Evolutionary conservation across 1,140 invertebrate species (phyloP).

Genomic region (Eriocheir sinensis): DNA sequence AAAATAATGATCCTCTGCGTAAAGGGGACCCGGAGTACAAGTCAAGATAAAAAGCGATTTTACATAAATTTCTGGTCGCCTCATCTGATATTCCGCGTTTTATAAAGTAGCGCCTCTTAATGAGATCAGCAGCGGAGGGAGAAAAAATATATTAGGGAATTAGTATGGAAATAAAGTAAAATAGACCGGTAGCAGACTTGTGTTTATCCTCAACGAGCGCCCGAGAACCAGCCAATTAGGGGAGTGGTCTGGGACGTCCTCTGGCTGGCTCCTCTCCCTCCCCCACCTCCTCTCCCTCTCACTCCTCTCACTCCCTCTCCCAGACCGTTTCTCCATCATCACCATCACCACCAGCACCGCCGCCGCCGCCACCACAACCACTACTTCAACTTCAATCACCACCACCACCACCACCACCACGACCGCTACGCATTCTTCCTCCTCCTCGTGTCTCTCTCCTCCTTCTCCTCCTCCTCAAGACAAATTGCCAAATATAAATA

Average conservation of each 20-base stretch:
- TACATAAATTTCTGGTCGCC: neutral
- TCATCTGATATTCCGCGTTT: slow-evolving; percentile 1
- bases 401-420: no score
- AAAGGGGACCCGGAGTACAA: neutral
- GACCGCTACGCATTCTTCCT: neutral
- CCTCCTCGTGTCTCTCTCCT: neutral
- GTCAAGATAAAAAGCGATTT: neutral
- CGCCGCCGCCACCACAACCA: no score
- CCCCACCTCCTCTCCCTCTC: neutral
- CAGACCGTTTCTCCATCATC: neutral
- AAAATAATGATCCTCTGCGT: neutral
- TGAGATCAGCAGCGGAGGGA: neutral
- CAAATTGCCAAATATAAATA: neutral
- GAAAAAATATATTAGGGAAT: neutral
- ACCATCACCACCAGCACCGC: neutral
- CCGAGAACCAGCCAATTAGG: neutral
- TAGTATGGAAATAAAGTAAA: slow-evolving; percentile 8
- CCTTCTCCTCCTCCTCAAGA: neutral
- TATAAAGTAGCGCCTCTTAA: slow-evolving; percentile 25
- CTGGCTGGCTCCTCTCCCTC: no score
- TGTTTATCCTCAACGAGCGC: neutral
- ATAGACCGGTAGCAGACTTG: neutral
- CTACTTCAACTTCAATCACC: no score
- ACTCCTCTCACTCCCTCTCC: neutral
- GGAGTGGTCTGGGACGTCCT: neutral